Evolutionary conservation across 1,140 invertebrate species (phyloP).

Genomic region (Drosophila kikkawai): DNA sequence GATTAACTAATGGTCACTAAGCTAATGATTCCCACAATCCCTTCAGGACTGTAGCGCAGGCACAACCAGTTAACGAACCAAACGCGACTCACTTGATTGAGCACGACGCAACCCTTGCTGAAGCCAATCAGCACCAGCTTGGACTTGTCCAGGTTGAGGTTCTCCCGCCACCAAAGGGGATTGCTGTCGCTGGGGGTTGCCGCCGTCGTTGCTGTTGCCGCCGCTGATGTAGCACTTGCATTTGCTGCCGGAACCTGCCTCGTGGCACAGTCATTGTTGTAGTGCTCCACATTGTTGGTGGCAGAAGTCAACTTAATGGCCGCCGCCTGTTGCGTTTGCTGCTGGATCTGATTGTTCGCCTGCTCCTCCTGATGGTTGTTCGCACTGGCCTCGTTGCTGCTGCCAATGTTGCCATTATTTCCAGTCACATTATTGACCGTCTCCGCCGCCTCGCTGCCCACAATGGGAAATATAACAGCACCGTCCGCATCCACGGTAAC

Average conservation of each 20-base stretch:
- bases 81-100: constrained; percentile 90
- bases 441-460: constrained; percentile 40
- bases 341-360: constrained; percentile 40
- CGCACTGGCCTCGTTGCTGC: constrained; percentile 34
- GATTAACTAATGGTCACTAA: neutral
- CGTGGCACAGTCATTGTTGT: constrained; percentile 65
- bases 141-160: constrained; percentile 85
- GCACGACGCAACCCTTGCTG: constrained; percentile 96
- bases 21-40: neutral
- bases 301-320: constrained; percentile 29
- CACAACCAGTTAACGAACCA: constrained; percentile 76
- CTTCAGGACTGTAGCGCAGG: neutral
- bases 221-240: constrained; percentile 12
- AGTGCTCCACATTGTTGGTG: constrained; percentile 70
- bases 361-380: constrained; percentile 59
- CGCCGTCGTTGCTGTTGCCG: constrained; percentile 5
- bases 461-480: constrained; percentile 70
- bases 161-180: constrained; percentile 85
- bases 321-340: constrained; percentile 19
- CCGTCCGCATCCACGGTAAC: constrained; percentile 82
- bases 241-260: constrained; percentile 29
- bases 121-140: constrained; percentile 91
- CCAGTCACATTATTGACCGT: constrained; percentile 39
- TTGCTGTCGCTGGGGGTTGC: constrained; percentile 58
- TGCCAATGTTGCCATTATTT: constrained; percentile 37